These are phyloP conservation scores for Hyles euphorbiae DNA, from an alignment of 1,140 invertebrate genomes.

Conservation along the genomic window DNA sequence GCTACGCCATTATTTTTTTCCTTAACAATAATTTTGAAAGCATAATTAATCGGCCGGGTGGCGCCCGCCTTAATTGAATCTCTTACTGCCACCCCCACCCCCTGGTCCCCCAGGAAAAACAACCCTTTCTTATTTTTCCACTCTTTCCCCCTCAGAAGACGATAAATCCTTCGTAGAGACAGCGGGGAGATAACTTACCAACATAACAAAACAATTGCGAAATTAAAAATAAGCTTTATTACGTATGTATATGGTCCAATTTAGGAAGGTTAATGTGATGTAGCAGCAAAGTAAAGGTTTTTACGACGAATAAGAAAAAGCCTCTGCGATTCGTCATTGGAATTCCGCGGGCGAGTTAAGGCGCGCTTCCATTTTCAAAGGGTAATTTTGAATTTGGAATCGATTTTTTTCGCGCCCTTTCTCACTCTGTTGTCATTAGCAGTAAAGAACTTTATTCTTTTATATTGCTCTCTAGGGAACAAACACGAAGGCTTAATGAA, in stretches of 20 bases:
- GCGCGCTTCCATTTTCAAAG: conserved; percentile 54
- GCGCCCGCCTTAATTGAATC: conserved; percentile 66
- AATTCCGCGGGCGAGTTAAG: conserved; percentile 65
- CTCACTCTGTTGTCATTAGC: too few relatives aligned
- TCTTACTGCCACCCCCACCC: conserved; percentile 39
- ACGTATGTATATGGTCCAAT: neutral
- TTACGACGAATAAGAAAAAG: conserved; percentile 59
- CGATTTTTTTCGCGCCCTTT: conserved; percentile 1
- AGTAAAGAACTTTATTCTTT: too few relatives aligned
- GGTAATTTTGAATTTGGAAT: conserved; percentile 28
- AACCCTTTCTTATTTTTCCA: conserved; percentile 72
- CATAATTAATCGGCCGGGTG: conserved; percentile 63
- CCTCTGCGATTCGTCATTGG: conserved; percentile 68
- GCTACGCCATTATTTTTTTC: conserved; percentile 37
- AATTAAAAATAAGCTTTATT: neutral
- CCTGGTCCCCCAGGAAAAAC: conserved; percentile 64
- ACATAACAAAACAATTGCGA: conserved; percentile 13
- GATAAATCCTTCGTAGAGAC: conserved; percentile 71
- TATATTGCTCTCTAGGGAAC: too few relatives aligned
- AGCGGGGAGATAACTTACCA: conserved; percentile 63
- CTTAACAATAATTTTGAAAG: conserved; percentile 57
- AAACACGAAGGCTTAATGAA: neutral
- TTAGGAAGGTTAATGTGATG: too few relatives aligned
- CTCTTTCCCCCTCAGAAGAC: conserved; percentile 61
- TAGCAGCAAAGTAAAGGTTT: too few relatives aligned